phyloP scores from a whole-genome alignment of 2,888 invertebrate species.

The Disparrhopalites patrizii region DNA sequence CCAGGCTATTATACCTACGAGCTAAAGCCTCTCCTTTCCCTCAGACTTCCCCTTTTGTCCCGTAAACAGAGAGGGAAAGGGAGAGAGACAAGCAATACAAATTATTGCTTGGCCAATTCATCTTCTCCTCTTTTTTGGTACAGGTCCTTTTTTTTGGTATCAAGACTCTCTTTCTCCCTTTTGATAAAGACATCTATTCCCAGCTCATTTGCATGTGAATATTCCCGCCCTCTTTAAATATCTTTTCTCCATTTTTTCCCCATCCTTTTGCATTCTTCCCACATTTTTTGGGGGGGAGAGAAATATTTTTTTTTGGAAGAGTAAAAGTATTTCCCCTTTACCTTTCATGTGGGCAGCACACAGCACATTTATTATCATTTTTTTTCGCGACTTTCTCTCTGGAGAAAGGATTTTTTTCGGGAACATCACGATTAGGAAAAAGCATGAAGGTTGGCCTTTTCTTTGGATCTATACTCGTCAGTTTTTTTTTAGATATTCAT shows the following conservation, averaged over 20 bases:
- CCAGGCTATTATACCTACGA: too few species aligned
- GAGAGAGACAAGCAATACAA: slow-evolving; percentile 36
- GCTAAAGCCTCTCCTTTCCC: too few species aligned
- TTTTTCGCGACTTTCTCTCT: background rate
- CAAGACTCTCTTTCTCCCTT: slow-evolving; percentile 19
- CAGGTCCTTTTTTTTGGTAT: background rate
- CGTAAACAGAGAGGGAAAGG: background rate
- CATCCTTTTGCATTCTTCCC: background rate
- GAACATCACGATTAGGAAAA: too few species aligned
- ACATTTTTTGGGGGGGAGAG: too few species aligned
- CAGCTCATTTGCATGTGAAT: slow-evolving; percentile 44
- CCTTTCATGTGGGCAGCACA: background rate
- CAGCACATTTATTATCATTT: background rate
- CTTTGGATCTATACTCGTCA: too few species aligned
- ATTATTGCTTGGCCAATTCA: slow-evolving; percentile 43
- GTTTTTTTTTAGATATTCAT: too few species aligned
- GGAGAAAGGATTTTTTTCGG: background rate
- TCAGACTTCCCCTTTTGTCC: background rate
- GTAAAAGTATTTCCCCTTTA: too few species aligned
- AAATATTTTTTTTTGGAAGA: too few species aligned
- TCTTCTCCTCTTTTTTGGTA: slow-evolving; percentile 33
- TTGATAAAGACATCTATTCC: slow-evolving; percentile 33
- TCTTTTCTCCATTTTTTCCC: slow-evolving; percentile 1
- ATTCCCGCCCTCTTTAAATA: slow-evolving; percentile 30
- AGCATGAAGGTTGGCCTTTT: too few species aligned